Evolutionary conservation across 2,797 vertebrate genomes (phyloP).

Genomic region (Syngnathus acus): DNA sequence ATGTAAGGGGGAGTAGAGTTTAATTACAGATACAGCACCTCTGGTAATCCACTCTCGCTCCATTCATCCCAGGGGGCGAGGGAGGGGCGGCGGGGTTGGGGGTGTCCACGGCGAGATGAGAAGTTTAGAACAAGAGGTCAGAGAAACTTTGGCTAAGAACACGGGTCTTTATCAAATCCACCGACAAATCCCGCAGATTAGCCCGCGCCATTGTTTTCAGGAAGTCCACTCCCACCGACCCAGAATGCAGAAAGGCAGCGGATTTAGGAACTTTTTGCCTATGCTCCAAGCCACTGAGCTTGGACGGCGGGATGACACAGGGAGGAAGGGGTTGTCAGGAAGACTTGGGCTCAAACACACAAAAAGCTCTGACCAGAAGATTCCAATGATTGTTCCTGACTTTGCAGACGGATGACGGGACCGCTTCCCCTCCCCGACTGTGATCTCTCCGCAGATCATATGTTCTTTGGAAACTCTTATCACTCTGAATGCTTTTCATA

Average conservation of each 20-base stretch:
- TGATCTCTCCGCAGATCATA: conserved; percentile 70
- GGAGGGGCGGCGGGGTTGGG: conserved; percentile 36
- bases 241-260: conserved; percentile 41
- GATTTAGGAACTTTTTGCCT: conserved; percentile 52
- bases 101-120: conserved; percentile 45
- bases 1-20: conserved; percentile 49
- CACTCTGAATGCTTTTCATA: conserved; percentile 60
- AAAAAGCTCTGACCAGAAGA: conserved; percentile 55
- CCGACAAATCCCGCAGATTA: conserved; percentile 66
- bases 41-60: conserved; percentile 61
- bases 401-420: conserved; percentile 51
- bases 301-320: conserved; percentile 45
- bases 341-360: conserved; percentile 44
- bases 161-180: conserved; percentile 63
- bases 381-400: conserved; percentile 64
- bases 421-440: conserved; percentile 51
- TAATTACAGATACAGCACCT: conserved; percentile 64
- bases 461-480: conserved; percentile 69
- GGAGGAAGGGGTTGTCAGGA: conserved; percentile 55
- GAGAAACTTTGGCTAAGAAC: conserved; percentile 60
- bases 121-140: conserved; percentile 66
- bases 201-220: conserved; percentile 64
- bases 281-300: conserved; percentile 54
- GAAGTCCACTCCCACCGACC: conserved; percentile 59
- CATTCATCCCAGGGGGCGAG: conserved; percentile 49